A percentile compares a stretch with the other conserved stretches of the same genome.
phyloP scores from a whole-genome alignment of 64 coral and sea anemone genomes.

The Anthopleura sola region DNA sequence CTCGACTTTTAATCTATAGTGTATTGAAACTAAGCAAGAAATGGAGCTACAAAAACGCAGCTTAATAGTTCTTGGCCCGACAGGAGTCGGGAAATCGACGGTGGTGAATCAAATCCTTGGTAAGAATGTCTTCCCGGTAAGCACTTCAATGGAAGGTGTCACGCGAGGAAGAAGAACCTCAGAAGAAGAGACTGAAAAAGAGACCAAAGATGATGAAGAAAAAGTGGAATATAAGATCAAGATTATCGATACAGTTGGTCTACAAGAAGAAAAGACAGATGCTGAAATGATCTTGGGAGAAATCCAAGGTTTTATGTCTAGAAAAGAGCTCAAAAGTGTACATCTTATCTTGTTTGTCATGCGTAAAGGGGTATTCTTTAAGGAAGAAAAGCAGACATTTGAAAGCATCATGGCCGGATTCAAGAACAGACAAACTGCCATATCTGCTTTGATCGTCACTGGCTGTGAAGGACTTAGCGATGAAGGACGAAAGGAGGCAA shows the following conservation, averaged over 20 bases:
- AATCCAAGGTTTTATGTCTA: background rate
- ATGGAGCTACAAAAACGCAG: too few species aligned
- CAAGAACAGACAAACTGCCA: background rate
- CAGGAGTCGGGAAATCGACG: background rate
- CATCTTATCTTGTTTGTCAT: background rate
- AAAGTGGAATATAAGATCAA: background rate
- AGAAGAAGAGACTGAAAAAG: background rate
- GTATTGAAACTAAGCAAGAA: too few species aligned
- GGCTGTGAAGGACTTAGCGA: conserved; percentile 18
- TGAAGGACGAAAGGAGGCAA: background rate
- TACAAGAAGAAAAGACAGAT: background rate
- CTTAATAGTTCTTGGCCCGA: background rate
- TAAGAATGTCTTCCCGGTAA: background rate
- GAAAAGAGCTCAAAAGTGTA: background rate
- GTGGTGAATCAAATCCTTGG: background rate
- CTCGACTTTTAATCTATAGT: too few species aligned
- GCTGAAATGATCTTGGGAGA: background rate
- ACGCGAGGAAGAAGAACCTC: too few species aligned
- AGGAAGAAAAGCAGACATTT: background rate
- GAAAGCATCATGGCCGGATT: background rate
- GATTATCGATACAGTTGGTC: background rate
- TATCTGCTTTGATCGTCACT: background rate
- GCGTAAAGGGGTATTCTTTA: background rate
- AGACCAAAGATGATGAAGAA: background rate
- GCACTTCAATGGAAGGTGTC: background rate